phyloP scores from a whole-genome alignment of 2,113 vertebrate species.

The Heterochromis multidens region DNA sequence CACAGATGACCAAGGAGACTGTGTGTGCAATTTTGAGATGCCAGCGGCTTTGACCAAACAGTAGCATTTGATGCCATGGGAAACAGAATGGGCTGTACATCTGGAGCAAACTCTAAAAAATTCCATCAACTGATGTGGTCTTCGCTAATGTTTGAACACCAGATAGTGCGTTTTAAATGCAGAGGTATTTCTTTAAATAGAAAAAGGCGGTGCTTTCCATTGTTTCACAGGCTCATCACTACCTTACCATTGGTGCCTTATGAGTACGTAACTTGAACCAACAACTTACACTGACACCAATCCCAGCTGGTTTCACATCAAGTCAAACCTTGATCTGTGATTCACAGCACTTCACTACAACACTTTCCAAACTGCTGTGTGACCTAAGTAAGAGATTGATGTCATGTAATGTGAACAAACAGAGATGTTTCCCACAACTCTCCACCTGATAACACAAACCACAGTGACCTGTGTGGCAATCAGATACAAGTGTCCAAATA shows the following conservation, averaged over 20 bases:
- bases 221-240: neutral
- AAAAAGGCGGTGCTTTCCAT: neutral
- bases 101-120: neutral
- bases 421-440: neutral
- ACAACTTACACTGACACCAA: neutral
- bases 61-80: neutral
- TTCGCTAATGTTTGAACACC: neutral
- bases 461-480: neutral
- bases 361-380: neutral
- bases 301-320: neutral
- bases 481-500: neutral
- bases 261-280: neutral
- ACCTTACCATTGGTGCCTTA: neutral
- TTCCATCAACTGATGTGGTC: rapidly evolving
- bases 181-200: neutral
- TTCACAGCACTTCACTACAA: neutral
- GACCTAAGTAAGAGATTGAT: neutral
- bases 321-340: neutral
- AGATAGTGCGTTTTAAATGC: neutral
- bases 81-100: neutral
- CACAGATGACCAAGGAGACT: neutral
- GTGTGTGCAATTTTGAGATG: neutral
- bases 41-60: neutral
- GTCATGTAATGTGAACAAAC: neutral
- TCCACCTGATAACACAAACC: neutral